These are phyloP conservation scores for Acleris emargana DNA, from an alignment of 2,888 invertebrate species.

Conservation along the genomic window DNA sequence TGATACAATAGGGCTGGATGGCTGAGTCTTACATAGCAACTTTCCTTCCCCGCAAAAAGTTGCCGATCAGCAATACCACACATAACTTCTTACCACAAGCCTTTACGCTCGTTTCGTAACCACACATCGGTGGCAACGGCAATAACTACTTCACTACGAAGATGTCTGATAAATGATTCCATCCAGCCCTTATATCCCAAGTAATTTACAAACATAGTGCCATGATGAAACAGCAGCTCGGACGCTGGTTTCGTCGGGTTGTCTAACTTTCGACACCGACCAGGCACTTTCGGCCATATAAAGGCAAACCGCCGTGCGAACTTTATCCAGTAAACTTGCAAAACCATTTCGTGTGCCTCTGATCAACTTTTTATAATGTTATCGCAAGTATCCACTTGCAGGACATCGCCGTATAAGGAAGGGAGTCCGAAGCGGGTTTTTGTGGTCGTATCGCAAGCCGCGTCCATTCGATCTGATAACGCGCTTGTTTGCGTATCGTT, in stretches of 20 bases:
- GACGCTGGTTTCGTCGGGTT: conserved; percentile 54
- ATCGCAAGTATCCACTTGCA: conserved; percentile 71
- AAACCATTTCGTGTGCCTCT: conserved; percentile 69
- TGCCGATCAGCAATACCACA: conserved; percentile 61
- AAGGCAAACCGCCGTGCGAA: conserved; percentile 66
- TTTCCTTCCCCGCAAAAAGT: conserved; percentile 76
- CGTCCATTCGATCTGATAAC: conserved; percentile 72
- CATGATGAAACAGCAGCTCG: conserved; percentile 54
- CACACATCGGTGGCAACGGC: conserved; percentile 55
- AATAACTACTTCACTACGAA: conserved; percentile 69
- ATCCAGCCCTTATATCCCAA: conserved; percentile 56
- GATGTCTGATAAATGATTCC: conserved; percentile 58
- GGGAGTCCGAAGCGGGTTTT: conserved; percentile 65
- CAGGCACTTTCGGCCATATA: conserved; percentile 56
- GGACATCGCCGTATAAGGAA: conserved; percentile 68
- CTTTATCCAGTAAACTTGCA: conserved; percentile 67
- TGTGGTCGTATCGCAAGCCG: conserved; percentile 54
- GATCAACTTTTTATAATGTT: conserved; percentile 74
- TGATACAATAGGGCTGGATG: conserved; percentile 81
- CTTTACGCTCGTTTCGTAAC: conserved; percentile 68
- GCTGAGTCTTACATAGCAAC: conserved; percentile 69
- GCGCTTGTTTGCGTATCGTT: conserved; percentile 65
- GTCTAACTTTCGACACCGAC: conserved; percentile 66
- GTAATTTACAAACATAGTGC: conserved; percentile 51
- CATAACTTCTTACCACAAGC: conserved; percentile 56